Evolutionary conservation across 2,797 vertebrate genomes (phyloP), one percentile per base, ranked within the genome.

Genomic region (Pagetopsis macropterus): DNA sequence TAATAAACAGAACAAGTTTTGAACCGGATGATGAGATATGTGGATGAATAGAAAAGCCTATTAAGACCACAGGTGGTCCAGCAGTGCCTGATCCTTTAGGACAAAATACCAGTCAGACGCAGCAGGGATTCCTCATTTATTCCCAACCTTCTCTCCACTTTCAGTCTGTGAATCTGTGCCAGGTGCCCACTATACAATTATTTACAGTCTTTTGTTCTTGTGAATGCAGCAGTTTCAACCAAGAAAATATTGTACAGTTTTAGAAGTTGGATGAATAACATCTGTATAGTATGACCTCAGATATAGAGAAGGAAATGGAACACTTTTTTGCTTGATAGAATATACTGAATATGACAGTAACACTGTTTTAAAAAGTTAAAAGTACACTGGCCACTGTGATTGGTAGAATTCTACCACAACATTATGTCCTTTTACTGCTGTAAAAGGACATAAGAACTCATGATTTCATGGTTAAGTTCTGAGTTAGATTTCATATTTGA

Each of bases 21-120:
- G 46, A 72, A 19, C 44, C 33, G 61, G 66, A 75, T 70, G 70
- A 65, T 78, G 65, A 82, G 52, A 59, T 70, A 50, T 31, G 69
- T 67, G 76, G 48, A 64, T 82, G 75, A 78, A 90, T 83, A 79
- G 76, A 74, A 23, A 59, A 58, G 14, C 65, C 16, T 45, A 88
- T 80, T 84, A 87, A 65, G 43, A 64, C 73, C 33, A 23, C 72
- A 64, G 81, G 89, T 45, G 86, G 82, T 75, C 64, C 57, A 37
- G 43, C 62, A 17, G 44, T 56, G 58, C 10, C 71, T 78, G 61
- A 81, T 76, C 74, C 63, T 61, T 52, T 9, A 11, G 63, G 49
- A 66, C 49, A 75, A 63, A 78, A 55, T 45, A 37, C 31, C 41
- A 52, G 57, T 33, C 2, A 73, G 75, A 74, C 31, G 72, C 72